Evolutionary conservation across 2,113 vertebrate species (phyloP).

Genomic region (Dascyllus trimaculatus): DNA sequence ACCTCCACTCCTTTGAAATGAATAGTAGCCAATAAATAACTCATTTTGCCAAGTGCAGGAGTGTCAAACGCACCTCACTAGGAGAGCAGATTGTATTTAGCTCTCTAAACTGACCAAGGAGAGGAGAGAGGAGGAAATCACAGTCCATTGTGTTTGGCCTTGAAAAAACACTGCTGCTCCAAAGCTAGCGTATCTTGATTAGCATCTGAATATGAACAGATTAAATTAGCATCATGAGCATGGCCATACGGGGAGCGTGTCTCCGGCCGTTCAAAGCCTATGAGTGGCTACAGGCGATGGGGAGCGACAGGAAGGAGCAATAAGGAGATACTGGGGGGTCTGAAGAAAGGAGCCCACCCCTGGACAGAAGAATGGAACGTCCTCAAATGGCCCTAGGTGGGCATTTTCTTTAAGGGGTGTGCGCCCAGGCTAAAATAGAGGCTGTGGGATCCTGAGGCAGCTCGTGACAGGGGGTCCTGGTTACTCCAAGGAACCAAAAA

Average conservation of each 20-base stretch:
- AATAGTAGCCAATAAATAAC: conserved; percentile 67
- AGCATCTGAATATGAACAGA: conserved; percentile 81
- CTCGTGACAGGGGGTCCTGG: conserved; percentile 48
- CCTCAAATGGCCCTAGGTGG: conserved; percentile 59
- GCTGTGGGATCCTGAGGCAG: conserved; percentile 46
- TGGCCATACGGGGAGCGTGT: conserved; percentile 69
- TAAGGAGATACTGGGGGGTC: conserved; percentile 48
- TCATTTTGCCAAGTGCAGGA: conserved; percentile 49
- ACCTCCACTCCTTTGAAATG: conserved; percentile 54
- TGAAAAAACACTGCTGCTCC: conserved; percentile 51
- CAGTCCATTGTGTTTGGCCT: conserved; percentile 61
- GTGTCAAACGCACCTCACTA: conserved; percentile 54
- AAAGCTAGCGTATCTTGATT: conserved; percentile 66
- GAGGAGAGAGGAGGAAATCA: conserved; percentile 54
- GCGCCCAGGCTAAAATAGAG: conserved; percentile 48
- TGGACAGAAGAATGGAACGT: conserved; percentile 40
- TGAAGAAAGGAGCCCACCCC: conserved; percentile 39
- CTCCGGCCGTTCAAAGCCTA: conserved; percentile 51
- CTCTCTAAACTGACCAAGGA: conserved; percentile 54
- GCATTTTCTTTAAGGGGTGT: conserved; percentile 46
- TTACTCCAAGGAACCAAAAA: conserved; percentile 56
- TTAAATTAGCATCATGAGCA: conserved; percentile 76
- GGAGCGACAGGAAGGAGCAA: conserved; percentile 50
- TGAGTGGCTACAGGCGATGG: conserved; percentile 44
- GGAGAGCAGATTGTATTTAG: conserved; percentile 54